phyloP scores from a whole-genome alignment of 2,113 vertebrate genomes.

The Mionectes macconnelli region DNA sequence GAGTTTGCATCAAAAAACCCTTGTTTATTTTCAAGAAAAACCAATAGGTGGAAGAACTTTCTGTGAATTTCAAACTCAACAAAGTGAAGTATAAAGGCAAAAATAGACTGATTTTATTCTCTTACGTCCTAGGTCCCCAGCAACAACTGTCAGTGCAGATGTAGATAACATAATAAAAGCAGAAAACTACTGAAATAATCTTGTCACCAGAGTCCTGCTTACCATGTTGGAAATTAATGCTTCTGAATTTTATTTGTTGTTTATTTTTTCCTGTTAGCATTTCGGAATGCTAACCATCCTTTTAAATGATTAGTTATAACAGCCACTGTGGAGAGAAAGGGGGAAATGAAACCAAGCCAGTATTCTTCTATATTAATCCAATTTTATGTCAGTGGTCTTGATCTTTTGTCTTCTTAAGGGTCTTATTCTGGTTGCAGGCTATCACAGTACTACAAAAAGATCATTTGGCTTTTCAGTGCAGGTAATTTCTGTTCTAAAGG shows the following conservation, averaged over 20 bases:
- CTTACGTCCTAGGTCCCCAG: neutral
- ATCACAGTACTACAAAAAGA: neutral
- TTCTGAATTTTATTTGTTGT: neutral
- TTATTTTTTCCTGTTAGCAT: neutral
- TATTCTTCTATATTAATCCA: neutral
- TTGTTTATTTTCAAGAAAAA: neutral
- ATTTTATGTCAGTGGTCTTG: neutral
- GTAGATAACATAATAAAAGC: neutral
- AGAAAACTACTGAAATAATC: neutral
- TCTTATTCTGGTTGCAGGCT: neutral
- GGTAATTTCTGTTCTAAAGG: slow-evolving; percentile 29
- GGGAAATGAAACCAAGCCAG: neutral
- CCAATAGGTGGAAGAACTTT: neutral
- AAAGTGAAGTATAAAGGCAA: neutral
- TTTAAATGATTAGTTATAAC: neutral
- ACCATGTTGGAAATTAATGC: neutral
- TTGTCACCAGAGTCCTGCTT: neutral
- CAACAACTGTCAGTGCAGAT: neutral
- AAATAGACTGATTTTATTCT: neutral
- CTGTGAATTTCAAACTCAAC: neutral
- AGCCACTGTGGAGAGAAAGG: neutral
- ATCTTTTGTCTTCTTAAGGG: slow-evolving; percentile 12
- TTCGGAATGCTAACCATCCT: neutral
- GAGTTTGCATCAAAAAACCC: neutral
- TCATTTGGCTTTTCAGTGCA: neutral